Base-by-base conservation (phyloP, 2,888 invertebrate genomes). In the Stenotaenia linearis region DNA sequence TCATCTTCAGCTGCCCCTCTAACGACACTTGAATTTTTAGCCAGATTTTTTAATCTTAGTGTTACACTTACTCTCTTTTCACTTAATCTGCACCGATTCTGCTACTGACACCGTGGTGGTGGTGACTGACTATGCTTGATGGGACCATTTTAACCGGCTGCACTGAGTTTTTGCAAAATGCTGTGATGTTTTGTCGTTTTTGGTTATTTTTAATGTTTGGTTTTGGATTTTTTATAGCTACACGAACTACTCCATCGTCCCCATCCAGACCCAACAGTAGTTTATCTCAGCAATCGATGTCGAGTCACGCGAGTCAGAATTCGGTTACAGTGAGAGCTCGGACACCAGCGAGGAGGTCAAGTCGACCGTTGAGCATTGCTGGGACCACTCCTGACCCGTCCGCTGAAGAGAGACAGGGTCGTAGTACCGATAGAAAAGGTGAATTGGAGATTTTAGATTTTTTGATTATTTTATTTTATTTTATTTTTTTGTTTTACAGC, bases 221-320 rank as follows among this genome's bases (percentile, higher is more conserved):
- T 77, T n/a, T 77, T 30, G 15, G 50, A 40, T 77, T 1, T n/a
- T 23, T 76, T 76, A 50, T 50, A 81, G 45, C 45, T 0, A 79
- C 78, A 69, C 25, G 75, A 85, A 91, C 91, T 83, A 93, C 93
- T 82, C 92, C 92, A 81, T 89, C 85, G 89, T 91, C 90, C 18
- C 83, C 84, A 81, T 95, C 95, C 83, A 90, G 95, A 86, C 95
- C 95, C 82, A 92, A 92, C 86, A 94, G 94, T 88, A 93, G 95
- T 83, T 90, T 95, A 89, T 94, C 92, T 86, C 90, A 90, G 85
- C 89, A 90, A 85, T 82, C 82, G 3, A 81, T 83, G 35, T 81
- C 81, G 25, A 81, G 81, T 56, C 80, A 81, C 50, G 77, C 79
- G 21, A 80, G 78, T 18, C 80, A 82, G 69, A 78, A 78, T 5